Base-by-base conservation (phyloP, 64 coral and sea anemone genomes). In the Anthopleura sola region DNA sequence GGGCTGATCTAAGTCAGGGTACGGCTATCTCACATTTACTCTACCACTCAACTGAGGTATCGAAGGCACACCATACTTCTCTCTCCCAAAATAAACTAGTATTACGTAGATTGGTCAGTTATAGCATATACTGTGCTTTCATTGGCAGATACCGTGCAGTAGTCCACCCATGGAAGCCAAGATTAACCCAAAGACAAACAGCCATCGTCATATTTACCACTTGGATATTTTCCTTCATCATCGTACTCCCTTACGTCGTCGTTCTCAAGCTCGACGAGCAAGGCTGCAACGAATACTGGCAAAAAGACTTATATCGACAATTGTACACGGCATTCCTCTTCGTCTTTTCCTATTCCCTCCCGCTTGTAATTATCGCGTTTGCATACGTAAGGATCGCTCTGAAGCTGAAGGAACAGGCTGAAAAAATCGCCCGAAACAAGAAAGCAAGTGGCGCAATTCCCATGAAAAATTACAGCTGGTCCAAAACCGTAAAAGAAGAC, bases 371-470 rank as follows among this genome's bases (percentile, higher is more conserved):
- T 37, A 96, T 96, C 9, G 94, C 78, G 34, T 86, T 92, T 32
- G 94, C 94, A 6, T 96, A 96, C 68, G 50, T 46, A 21, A 55
- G 91, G 36, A 90, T 96, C 2, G 94, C 94, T 18, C 38, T 96
- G 5, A 96, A 90, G 49, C 87, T 96, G 11, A 86, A 75, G 21
- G 57, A 92, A 55, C 94, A 96, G 84, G 90, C 94, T 37, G 71
- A 82, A 10, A 83, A 87, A 54, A 84, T 96, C 46, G 88, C n/a
- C 7, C 92, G 80, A 78, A 92, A 87, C 69, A 85, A 78, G 48
- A 74, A 89, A 23, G 79, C 80, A 19, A 89, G 83, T 55, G 84
- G 90, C 14, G 80, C 48, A 20, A 64, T 83, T 14, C 81, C 84
- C 0, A 68, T 69, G 16, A 46, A 37, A 33, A 85, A 75, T 5